Conservation (phyloP, 1,140 invertebrate species). For the Aricia agestis region DNA sequence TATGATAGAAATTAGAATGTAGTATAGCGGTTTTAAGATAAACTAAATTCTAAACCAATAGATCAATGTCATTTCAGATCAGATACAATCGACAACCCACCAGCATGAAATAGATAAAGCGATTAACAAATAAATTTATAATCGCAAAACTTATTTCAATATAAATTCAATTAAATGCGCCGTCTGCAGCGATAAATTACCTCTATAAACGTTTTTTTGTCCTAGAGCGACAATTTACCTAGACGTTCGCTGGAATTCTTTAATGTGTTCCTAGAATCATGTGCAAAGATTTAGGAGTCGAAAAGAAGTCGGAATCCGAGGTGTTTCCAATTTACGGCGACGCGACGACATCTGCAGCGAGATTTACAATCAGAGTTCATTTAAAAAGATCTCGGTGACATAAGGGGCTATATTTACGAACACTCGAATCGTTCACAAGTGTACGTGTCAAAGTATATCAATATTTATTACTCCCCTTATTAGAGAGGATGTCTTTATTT, state of each 20-base stretch:
- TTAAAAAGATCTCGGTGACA: conserved; percentile 61
- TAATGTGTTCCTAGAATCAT: conserved; percentile 15
- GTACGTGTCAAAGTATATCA: conserved; percentile 32
- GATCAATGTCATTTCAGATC: not conserved
- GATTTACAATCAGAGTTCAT: conserved; percentile 62
- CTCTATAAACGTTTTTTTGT: conserved; percentile 5
- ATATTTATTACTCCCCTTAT: conserved; percentile 33
- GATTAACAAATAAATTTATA: conserved; percentile 1
- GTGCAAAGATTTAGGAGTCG: conserved; percentile 18
- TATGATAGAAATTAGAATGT: not conserved
- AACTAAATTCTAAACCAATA: not conserved
- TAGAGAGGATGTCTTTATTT: conserved; percentile 20
- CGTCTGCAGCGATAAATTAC: conserved; percentile 3
- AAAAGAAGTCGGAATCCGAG: conserved; percentile 36
- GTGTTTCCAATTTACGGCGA: conserved; percentile 58
- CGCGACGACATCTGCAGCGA: conserved; percentile 44
- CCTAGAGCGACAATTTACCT: conserved; percentile 3
- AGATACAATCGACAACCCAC: not conserved
- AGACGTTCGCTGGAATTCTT: conserved; percentile 6
- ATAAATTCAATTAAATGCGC: not conserved
- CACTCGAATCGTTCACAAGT: conserved; percentile 34
- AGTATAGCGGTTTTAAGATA: not conserved
- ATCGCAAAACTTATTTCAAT: conserved; percentile 5
- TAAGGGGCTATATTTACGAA: conserved; percentile 59
- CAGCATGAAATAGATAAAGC: not conserved